phyloP scores from a whole-genome alignment of 1,140 invertebrate genomes.

The Nasonia giraulti region DNA sequence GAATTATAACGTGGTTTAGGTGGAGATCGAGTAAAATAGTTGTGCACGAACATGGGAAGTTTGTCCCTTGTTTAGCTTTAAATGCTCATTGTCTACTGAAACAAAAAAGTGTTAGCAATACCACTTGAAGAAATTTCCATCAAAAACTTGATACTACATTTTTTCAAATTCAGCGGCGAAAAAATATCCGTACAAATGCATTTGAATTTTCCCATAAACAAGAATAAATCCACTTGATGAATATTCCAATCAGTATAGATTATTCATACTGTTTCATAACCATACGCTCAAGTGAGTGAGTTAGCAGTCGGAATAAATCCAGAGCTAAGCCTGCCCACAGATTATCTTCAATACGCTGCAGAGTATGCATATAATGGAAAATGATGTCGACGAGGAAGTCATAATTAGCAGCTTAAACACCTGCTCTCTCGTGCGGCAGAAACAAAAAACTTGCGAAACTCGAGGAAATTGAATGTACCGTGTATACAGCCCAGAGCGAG shows the following conservation, averaged over 20 bases:
- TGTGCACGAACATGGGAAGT: not conserved
- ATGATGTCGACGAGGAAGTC: slow-evolving; percentile 11
- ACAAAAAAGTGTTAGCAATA: no score
- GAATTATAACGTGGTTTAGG: not conserved
- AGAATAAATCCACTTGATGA: no score
- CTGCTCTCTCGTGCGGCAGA: not conserved
- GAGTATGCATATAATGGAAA: slow-evolving; percentile 16
- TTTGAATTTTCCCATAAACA: no score
- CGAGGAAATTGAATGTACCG: not conserved
- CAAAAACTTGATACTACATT: no score
- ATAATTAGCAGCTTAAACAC: slow-evolving; percentile 38
- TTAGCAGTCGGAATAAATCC: not conserved
- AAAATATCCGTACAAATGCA: no score
- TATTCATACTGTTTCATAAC: not conserved
- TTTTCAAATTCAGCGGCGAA: no score
- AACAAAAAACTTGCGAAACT: not conserved
- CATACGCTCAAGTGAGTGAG: not conserved
- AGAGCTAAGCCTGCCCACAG: not conserved
- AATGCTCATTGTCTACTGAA: not conserved
- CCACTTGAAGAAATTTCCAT: no score
- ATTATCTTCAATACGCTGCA: not conserved
- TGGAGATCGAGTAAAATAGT: not conserved
- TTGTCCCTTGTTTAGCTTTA: not conserved
- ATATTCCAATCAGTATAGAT: not conserved
- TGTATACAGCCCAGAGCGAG: not conserved